Conservation (phyloP, 2,888 invertebrate genomes). For the Camptogramma bilineatum region DNA sequence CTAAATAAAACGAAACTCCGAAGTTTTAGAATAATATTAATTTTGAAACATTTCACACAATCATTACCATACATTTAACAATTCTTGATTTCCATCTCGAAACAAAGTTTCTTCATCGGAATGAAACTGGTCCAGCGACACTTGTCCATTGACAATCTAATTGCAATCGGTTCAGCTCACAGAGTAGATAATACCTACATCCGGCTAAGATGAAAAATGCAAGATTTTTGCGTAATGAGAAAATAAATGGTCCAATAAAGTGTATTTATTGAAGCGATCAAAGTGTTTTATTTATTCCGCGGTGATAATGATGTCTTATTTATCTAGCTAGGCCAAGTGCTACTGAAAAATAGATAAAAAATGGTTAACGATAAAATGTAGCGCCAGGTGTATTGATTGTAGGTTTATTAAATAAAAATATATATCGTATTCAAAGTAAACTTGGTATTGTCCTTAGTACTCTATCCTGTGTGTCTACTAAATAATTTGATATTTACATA, state of each 20-base stretch:
- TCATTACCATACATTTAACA: neutral
- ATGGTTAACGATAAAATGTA: neutral
- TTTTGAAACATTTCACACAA: too few relatives aligned
- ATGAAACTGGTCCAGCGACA: conserved; percentile 71
- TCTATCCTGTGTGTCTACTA: too few relatives aligned
- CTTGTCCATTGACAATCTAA: conserved; percentile 83
- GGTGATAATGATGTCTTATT: conserved; percentile 12
- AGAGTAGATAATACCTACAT: conserved; percentile 60
- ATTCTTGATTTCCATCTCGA: conserved; percentile 16
- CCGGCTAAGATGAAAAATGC: conserved; percentile 35
- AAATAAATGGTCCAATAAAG: conserved; percentile 34
- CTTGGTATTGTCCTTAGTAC: too few relatives aligned
- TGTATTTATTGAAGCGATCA: conserved; percentile 30
- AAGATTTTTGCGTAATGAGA: conserved; percentile 32
- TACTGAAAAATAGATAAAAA: conserved; percentile 14
- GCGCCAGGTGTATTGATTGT: neutral
- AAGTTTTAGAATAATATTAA: neutral
- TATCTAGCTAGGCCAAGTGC: neutral
- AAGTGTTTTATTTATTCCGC: conserved; percentile 14
- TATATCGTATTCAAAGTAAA: too few relatives aligned
- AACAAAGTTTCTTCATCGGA: conserved; percentile 66
- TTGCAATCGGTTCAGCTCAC: conserved; percentile 71
- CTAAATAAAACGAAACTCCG: neutral
- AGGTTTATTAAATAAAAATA: neutral
- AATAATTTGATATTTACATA: too few relatives aligned